These are phyloP conservation scores for Charadrius vociferus DNA, from an alignment of 2,113 vertebrate genomes.

Conservation along the genomic window DNA sequence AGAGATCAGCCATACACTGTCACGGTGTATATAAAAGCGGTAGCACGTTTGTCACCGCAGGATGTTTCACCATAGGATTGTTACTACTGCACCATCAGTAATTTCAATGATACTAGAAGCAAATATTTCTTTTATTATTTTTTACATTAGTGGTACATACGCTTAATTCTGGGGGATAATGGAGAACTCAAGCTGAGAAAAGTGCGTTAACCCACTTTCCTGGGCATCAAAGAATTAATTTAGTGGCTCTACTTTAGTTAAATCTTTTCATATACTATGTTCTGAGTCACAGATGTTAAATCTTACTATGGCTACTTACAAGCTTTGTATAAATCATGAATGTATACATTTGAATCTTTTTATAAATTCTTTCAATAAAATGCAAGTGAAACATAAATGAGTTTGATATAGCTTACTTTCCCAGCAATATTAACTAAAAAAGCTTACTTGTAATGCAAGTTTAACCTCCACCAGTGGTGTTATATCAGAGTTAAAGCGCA, in stretches of 20 bases:
- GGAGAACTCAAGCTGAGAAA: not conserved
- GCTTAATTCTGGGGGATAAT: not conserved
- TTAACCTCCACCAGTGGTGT: not conserved
- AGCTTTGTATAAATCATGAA: not conserved
- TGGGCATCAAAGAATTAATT: not conserved
- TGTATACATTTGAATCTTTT: not conserved
- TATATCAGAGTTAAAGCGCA: not conserved
- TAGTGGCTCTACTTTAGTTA: not conserved
- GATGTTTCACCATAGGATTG: not conserved
- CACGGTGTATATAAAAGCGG: not conserved
- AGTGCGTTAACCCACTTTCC: not conserved
- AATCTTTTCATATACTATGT: not conserved
- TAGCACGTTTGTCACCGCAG: not conserved
- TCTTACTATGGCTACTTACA: not conserved
- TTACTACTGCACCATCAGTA: not conserved
- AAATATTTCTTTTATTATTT: not conserved
- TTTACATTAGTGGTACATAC: not conserved
- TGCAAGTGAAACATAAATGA: not conserved
- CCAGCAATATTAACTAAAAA: not conserved
- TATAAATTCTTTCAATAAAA: constrained; percentile 31
- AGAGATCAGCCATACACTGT: not conserved
- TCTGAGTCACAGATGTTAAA: not conserved
- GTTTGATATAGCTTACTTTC: not conserved
- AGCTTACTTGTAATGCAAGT: not conserved
- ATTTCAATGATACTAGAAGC: not conserved